phyloP scores from a whole-genome alignment of 2,797 vertebrate genomes.

The Centroberyx gerrardi region DNA sequence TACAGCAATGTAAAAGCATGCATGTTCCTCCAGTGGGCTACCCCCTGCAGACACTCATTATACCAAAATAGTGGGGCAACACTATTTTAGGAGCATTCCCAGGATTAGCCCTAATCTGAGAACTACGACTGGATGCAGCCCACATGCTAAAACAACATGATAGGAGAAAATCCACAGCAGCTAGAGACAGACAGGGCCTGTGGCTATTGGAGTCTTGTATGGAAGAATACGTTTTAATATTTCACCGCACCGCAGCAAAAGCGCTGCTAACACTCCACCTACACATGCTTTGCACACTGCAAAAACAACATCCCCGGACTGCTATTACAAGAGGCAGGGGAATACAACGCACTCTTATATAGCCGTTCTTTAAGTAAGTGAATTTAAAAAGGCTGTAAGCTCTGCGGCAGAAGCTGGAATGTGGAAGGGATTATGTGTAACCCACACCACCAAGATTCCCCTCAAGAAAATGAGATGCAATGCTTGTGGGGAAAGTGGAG shows the following conservation, averaged over 20 bases:
- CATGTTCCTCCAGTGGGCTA: slow-evolving; percentile 54
- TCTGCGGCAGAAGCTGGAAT: slow-evolving; percentile 13
- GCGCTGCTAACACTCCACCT: slow-evolving; percentile 69
- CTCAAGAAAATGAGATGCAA: background rate
- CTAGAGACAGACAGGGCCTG: slow-evolving; percentile 47
- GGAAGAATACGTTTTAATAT: slow-evolving; percentile 64
- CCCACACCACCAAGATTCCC: background rate
- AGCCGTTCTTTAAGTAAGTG: slow-evolving; percentile 31
- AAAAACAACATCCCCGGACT: slow-evolving; percentile 61
- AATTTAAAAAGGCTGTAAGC: slow-evolving; percentile 4
- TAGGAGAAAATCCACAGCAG: slow-evolving; percentile 54
- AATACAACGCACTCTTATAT: background rate
- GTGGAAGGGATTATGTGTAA: slow-evolving; percentile 6
- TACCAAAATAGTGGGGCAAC: slow-evolving; percentile 39
- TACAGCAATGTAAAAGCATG: slow-evolving; percentile 56
- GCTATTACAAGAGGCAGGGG: slow-evolving; percentile 23
- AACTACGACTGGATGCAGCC: slow-evolving; percentile 60
- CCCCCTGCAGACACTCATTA: slow-evolving; percentile 62
- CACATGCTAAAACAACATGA: slow-evolving; percentile 61
- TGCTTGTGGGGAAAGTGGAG: slow-evolving; percentile 8
- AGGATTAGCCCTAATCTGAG: slow-evolving; percentile 74
- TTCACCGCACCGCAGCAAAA: slow-evolving; percentile 53
- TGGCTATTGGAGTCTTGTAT: slow-evolving; percentile 55
- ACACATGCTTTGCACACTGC: slow-evolving; percentile 74
- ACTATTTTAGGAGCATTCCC: slow-evolving; percentile 16